Evolutionary conservation across 1,140 invertebrate genomes (phyloP), one percentile per base, ranked within the genome.

Genomic region (Pogonomyrmex californicus): DNA sequence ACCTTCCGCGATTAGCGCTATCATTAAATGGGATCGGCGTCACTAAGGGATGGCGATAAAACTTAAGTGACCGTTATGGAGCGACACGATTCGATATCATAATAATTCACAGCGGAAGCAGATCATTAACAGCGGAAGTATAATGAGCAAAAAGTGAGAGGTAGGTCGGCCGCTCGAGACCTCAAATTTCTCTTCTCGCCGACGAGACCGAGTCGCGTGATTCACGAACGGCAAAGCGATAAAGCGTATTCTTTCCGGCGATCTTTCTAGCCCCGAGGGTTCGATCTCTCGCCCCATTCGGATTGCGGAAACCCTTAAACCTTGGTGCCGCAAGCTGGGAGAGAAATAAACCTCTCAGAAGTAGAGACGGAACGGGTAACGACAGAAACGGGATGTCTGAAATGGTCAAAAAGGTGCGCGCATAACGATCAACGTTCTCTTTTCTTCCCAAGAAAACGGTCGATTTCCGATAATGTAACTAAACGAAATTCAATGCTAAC

Each of bases 161-260:
- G 38, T 23, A n/a, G 66, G 38, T 83, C 44, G 68, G 51, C 41
- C 66, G 54, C 79, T 33, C 49, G 65, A 58, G 79, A 73, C 49
- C 63, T 44, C 77, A n/a, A 83, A 75, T 83, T 75, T 75, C 68
- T 75, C 79, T 73, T 51, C 70, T 23, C 23, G 51, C 65, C 73
- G 47, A 12, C 41, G 82, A 41, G 33, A 62, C 7, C 56, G 56
- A 78, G 33, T 68, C 78, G 54, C 78, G 63, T 70, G 78, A 86
- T 83, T 83, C 78, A 86, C 73, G 65, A 83, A 68, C 78, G 49
- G 78, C 38, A 41, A 68, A 82, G 66, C 86, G 71, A 87, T 87
- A 87, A 87, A 87, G 70, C 81, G 82, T 86, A 86, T 87, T 87
- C 86, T 87, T 77, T 58, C 82, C 83, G 51, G 77, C 86, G 56